Evolutionary conservation across 2,113 vertebrate genomes (phyloP).

Genomic region (Hypanus sabinus): DNA sequence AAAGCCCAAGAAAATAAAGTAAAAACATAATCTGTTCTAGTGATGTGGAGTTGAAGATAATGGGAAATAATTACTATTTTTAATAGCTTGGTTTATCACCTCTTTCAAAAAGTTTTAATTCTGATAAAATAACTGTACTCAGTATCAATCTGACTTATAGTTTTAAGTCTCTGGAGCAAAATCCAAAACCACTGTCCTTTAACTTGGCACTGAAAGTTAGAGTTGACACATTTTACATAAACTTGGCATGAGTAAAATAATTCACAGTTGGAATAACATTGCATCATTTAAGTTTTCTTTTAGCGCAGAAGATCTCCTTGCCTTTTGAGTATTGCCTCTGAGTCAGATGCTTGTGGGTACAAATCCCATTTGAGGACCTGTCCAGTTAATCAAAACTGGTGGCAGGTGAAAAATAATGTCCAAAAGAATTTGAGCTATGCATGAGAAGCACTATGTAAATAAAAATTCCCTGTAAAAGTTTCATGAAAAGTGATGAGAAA

Average conservation of each 20-base stretch:
- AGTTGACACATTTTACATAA: neutral
- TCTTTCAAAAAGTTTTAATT: neutral
- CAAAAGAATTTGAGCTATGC: neutral
- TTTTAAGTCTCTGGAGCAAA: neutral
- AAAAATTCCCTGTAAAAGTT: neutral
- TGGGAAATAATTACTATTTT: neutral
- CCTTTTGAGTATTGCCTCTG: neutral
- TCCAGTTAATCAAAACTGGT: neutral
- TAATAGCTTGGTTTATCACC: neutral
- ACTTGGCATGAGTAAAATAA: neutral
- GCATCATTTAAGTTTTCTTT: neutral
- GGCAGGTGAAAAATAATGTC: neutral
- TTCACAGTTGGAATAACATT: neutral
- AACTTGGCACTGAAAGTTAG: neutral
- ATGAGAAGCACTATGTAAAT: neutral
- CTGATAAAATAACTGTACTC: neutral
- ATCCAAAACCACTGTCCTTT: neutral
- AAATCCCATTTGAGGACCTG: neutral
- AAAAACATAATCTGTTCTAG: neutral
- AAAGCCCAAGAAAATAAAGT: neutral
- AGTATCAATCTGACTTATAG: neutral
- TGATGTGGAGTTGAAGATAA: neutral
- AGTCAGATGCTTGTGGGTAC: neutral
- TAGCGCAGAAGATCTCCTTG: neutral
- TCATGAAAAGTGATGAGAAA: neutral